phyloP scores from a whole-genome alignment of 2,888 invertebrate species.

The Luffia ferchaultella region DNA sequence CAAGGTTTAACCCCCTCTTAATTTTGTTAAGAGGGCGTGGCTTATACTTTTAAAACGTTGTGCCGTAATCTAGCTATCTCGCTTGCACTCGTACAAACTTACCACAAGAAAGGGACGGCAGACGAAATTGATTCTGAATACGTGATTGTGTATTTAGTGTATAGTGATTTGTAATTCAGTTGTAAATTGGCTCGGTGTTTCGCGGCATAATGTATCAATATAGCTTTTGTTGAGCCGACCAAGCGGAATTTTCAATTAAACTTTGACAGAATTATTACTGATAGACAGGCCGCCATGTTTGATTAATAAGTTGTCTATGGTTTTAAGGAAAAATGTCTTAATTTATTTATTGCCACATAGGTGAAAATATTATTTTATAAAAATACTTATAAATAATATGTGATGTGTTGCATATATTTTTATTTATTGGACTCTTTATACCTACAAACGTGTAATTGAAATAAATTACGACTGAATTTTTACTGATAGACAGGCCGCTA shows the following conservation, averaged over 20 bases:
- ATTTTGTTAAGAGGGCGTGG: slow-evolving; percentile 43
- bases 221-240: slow-evolving; percentile 31
- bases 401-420: too few relatives aligned
- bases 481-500: slow-evolving; percentile 52
- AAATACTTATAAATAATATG: too few relatives aligned
- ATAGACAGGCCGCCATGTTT: slow-evolving; percentile 46
- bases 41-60: slow-evolving; percentile 18
- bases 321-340: not conserved
- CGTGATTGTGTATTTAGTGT: slow-evolving; percentile 57
- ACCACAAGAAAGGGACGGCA: slow-evolving; percentile 23
- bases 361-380: too few relatives aligned
- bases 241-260: slow-evolving; percentile 55
- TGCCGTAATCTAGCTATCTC: slow-evolving; percentile 16
- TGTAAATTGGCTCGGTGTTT: slow-evolving; percentile 58
- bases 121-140: slow-evolving; percentile 44
- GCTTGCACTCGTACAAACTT: not conserved
- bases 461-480: slow-evolving; percentile 63
- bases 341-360: not conserved
- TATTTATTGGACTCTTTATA: too few relatives aligned
- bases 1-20: slow-evolving; percentile 47
- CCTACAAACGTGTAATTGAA: slow-evolving; percentile 51
- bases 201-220: slow-evolving; percentile 63
- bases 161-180: slow-evolving; percentile 61
- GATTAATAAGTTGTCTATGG: slow-evolving; percentile 29
- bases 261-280: slow-evolving; percentile 63